Evolutionary conservation across 2,888 invertebrate genomes (phyloP).

Genomic region (Ichneumoninae sp.): DNA sequence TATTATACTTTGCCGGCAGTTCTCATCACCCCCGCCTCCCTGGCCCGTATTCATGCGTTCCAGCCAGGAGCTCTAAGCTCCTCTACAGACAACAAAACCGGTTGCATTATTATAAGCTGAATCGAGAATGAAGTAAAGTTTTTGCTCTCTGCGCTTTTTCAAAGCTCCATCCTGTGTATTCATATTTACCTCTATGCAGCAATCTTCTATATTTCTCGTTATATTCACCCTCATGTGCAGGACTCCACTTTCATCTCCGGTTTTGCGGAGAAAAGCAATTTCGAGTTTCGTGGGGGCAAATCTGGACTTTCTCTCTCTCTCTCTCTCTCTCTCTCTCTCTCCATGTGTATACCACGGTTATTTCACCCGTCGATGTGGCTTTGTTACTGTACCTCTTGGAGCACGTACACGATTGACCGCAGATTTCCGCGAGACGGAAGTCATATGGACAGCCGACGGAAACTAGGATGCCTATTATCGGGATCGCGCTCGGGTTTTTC

Average conservation of each 20-base stretch:
- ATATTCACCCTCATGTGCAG: conserved; percentile 15
- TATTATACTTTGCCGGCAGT: conserved; percentile 50
- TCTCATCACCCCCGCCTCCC: background rate
- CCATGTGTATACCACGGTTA: background rate
- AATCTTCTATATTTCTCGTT: conserved; percentile 24
- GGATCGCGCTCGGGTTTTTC: background rate
- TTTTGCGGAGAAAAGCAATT: conserved; percentile 42
- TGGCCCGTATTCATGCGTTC: conserved; percentile 25
- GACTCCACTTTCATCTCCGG: conserved; percentile 41
- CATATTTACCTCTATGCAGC: background rate
- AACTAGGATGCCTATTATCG: conserved; percentile 1
- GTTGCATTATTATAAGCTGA: conserved; percentile 35
- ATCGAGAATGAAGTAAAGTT: conserved; percentile 30
- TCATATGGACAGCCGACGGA: conserved; percentile 56
- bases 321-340: background rate
- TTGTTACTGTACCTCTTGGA: background rate
- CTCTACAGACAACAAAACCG: conserved; percentile 38
- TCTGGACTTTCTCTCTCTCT: background rate
- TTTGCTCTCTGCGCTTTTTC: conserved; percentile 9
- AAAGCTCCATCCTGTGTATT: background rate
- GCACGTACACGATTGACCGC: conserved; percentile 36
- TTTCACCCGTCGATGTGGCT: background rate
- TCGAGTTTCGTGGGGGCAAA: conserved; percentile 7
- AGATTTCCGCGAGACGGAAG: conserved; percentile 62
- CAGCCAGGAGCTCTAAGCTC: conserved; percentile 40